These are phyloP conservation scores for Psephotus haematonotus DNA, from an alignment of 2,113 vertebrate species.

Conservation along the genomic window DNA sequence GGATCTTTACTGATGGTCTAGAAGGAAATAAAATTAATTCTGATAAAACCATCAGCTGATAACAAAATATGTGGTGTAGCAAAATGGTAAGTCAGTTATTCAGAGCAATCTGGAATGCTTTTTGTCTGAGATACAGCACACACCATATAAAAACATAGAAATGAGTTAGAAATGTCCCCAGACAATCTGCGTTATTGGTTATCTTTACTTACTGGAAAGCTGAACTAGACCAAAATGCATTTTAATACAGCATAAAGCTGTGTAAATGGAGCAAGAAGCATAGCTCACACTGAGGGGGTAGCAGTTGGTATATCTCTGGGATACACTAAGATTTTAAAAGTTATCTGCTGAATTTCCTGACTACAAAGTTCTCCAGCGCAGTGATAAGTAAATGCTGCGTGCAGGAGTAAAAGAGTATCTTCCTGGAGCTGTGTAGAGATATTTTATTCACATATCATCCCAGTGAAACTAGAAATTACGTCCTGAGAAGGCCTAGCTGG, in stretches of 20 bases:
- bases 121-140: neutral
- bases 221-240: neutral
- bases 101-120: neutral
- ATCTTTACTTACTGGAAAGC: neutral
- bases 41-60: neutral
- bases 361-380: fast-evolving
- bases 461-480: neutral
- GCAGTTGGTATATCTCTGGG: neutral
- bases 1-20: neutral
- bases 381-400: neutral
- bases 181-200: neutral
- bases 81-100: neutral
- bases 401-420: neutral
- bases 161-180: neutral
- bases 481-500: neutral
- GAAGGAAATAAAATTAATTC: neutral
- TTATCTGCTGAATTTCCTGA: neutral
- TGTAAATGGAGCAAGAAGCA: neutral
- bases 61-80: neutral
- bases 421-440: neutral
- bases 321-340: neutral
- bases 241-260: neutral
- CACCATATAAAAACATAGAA: neutral
- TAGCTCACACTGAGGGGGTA: fast-evolving
- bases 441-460: neutral